phyloP scores from a whole-genome alignment of 1,140 invertebrate genomes.

The Tenebrio molitor region DNA sequence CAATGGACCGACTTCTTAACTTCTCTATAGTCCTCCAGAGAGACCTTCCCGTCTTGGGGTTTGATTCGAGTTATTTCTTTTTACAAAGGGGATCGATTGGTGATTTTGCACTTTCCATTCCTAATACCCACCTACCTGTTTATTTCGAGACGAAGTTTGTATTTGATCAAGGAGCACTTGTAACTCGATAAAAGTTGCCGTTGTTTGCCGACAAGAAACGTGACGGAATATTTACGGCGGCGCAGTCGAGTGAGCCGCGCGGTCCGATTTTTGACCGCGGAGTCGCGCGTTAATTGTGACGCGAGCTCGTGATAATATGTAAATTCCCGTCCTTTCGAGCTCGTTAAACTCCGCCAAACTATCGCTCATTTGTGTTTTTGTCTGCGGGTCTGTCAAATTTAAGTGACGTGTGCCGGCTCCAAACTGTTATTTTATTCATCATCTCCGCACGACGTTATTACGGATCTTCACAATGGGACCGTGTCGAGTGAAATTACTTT shows the following conservation, averaged over 20 bases:
- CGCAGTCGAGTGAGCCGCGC: no score
- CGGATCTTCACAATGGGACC: neutral
- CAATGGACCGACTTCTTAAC: constrained; percentile 44
- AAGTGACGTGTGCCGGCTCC: no score
- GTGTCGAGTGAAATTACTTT: constrained; percentile 18
- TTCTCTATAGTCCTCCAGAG: constrained; percentile 44
- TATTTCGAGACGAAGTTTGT: constrained; percentile 27
- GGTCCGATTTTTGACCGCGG: no score
- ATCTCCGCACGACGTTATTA: neutral
- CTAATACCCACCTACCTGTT: constrained; percentile 40
- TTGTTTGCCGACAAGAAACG: constrained; percentile 9
- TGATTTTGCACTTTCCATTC: constrained; percentile 40
- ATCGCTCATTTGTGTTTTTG: no score
- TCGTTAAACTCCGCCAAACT: no score
- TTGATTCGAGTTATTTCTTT: constrained; percentile 33
- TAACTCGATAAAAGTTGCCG: constrained; percentile 14
- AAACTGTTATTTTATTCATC: neutral
- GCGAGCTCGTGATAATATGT: no score
- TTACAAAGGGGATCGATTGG: constrained; percentile 38
- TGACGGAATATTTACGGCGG: neutral
- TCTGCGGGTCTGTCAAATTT: neutral
- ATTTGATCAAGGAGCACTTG: constrained; percentile 24
- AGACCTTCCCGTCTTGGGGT: constrained; percentile 41
- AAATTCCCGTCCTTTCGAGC: no score
- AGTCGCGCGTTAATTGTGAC: no score